Base-by-base conservation (phyloP, 2,888 invertebrate genomes). In the Phyllotreta striolata region DNA sequence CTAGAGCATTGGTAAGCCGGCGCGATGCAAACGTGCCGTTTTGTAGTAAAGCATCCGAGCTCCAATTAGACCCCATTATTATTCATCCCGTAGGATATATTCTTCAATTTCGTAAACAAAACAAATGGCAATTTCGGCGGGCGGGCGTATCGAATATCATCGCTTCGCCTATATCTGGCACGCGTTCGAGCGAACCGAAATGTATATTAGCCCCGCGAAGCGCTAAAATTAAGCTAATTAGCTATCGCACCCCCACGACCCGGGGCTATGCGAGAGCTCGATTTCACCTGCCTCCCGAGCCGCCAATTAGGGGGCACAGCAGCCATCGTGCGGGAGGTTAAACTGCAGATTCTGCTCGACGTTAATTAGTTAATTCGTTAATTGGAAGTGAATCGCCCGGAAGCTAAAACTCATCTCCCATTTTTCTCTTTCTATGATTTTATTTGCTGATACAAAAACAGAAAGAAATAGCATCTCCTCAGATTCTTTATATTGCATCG, bases 281-380 rank as follows among this genome's bases (percentile, higher is more conserved):
- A 62, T 66, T 66, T 62, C 66, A 62, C 51, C 55, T 58, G 62
- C 51, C 52, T 51, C 55, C 37, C 47, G 37, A 4, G n/a, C n/a
- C 40, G 44, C 44, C 46, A 47, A 49, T 55, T 62, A 59, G 56
- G 60, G 51, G 60, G 60, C 55, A 58, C 44, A 41, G 24, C 24
- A 24, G 24, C 24, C 24, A 24, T n/a, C 56, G 14, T 56, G 46
- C 46, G 13, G n/a, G 56, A 13, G 10, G 14, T 56, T 6, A 35
- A 24, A 24, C 24, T 24, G 24, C 24, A 24, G 24, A 24, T 24
- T 24, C 4, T 24, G 2, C 24, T 24, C n/a, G n/a, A n/a, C n/a
- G n/a, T n/a, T n/a, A n/a, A n/a, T 24, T 24, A 24, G 4, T 24
- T 24, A 24, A 24, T 24, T 24, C 24, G 24, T 24, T 24, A 13